phyloP scores from a whole-genome alignment of 2,888 invertebrate species.

The Lymantria monacha region DNA sequence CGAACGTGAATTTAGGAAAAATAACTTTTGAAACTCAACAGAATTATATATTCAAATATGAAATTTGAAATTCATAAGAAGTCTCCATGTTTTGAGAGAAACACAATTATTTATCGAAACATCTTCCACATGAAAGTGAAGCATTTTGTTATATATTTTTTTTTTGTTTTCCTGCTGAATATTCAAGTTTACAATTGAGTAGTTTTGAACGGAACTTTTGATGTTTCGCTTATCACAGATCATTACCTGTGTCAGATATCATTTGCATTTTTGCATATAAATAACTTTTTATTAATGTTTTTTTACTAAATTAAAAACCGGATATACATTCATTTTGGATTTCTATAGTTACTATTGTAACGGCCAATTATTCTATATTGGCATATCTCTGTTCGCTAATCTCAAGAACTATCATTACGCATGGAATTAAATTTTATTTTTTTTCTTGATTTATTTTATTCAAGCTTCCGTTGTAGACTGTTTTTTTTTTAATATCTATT shows the following conservation, averaged over 20 bases:
- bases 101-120: constrained; percentile 45
- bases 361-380: too few species aligned
- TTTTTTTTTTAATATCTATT: too few species aligned
- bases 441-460: too few species aligned
- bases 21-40: constrained; percentile 48
- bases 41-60: constrained; percentile 58
- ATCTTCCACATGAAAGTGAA: constrained; percentile 15
- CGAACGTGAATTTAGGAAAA: constrained; percentile 46
- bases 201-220: constrained; percentile 6
- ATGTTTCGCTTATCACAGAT: not conserved
- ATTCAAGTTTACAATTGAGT: constrained; percentile 23
- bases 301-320: not conserved
- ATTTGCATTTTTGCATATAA: not conserved
- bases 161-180: constrained; percentile 12
- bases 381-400: too few species aligned
- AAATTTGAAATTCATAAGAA: constrained; percentile 57
- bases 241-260: not conserved
- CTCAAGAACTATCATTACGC: too few species aligned
- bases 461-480: too few species aligned
- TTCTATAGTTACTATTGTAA: too few species aligned
- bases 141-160: constrained; percentile 9
- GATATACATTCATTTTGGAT: too few species aligned
- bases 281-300: not conserved
- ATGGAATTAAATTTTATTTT: too few species aligned
- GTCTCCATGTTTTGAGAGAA: constrained; percentile 41